These are phyloP conservation scores for Scaptomyza polygonia DNA, from an alignment of 2,888 invertebrate species.

Conservation along the genomic window DNA sequence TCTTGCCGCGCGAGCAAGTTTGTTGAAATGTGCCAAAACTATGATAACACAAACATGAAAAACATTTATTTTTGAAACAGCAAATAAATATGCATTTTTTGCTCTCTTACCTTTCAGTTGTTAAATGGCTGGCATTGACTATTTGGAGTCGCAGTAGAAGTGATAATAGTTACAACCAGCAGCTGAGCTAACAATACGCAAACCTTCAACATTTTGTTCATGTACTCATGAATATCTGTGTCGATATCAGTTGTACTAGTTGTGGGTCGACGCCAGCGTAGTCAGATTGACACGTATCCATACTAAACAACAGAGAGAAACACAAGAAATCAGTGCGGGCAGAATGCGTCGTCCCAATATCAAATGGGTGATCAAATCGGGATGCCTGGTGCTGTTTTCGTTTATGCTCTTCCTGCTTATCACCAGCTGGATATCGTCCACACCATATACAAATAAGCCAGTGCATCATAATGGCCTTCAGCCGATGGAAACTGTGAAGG, in stretches of 20 bases:
- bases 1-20: neutral
- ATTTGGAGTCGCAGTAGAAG: slow-evolving; percentile 7
- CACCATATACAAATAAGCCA: slow-evolving; percentile 76
- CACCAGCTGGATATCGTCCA: slow-evolving; percentile 81
- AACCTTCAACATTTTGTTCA: slow-evolving; percentile 3
- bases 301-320: neutral
- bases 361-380: slow-evolving; percentile 81
- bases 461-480: slow-evolving; percentile 56
- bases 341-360: slow-evolving; percentile 82
- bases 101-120: slow-evolving; percentile 41
- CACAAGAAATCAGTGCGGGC: neutral
- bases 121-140: slow-evolving; percentile 25
- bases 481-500: slow-evolving; percentile 27
- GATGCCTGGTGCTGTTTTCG: slow-evolving; percentile 71
- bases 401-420: slow-evolving; percentile 77
- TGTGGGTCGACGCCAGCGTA: slow-evolving; percentile 28
- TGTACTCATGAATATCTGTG: slow-evolving; percentile 25
- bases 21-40: neutral
- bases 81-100: slow-evolving; percentile 5
- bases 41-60: neutral
- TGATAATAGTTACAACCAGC: neutral
- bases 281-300: slow-evolving; percentile 57
- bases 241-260: slow-evolving; percentile 25
- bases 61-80: neutral
- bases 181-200: slow-evolving; percentile 49